phyloP scores from a whole-genome alignment of 37 sponge, comb jelly and placozoan species.

The Hexactinellida sp. region DNA sequence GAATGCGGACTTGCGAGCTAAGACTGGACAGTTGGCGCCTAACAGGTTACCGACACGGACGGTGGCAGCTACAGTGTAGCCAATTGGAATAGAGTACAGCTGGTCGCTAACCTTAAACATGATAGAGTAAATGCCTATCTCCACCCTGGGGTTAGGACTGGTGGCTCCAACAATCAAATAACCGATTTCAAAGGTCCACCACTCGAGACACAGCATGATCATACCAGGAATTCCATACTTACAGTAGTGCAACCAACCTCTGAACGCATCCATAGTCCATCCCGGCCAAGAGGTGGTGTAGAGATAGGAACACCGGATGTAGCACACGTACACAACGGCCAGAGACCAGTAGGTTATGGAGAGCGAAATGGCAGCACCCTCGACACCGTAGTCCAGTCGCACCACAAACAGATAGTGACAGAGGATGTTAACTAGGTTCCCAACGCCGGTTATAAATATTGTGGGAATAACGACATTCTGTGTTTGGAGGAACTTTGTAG shows the following conservation, averaged over 20 bases:
- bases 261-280: constrained; percentile 5
- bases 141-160: not conserved
- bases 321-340: not conserved
- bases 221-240: constrained; percentile 15
- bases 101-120: not conserved
- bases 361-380: constrained; percentile 11
- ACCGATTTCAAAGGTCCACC: constrained; percentile 28
- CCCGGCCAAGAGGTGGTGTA: constrained; percentile 1
- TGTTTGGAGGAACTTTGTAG: not conserved
- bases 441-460: not conserved
- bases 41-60: constrained; percentile 19
- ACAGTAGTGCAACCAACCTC: constrained; percentile 4
- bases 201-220: constrained; percentile 16
- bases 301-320: not conserved
- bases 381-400: not conserved
- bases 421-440: not conserved
- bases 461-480: not conserved
- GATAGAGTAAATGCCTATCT: constrained; percentile 18
- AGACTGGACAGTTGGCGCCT: not conserved
- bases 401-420: constrained; percentile 8
- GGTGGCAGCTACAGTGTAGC: constrained; percentile 15
- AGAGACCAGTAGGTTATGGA: not conserved
- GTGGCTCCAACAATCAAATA: not conserved
- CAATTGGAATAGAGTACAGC: not conserved
- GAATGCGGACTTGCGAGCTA: not conserved